Evolutionary conservation across 30 jellyfish, hydroid and myxozoan genomes (phyloP), one percentile per base, ranked within the genome.

Genomic region (Pseudorhiza aurosa): DNA sequence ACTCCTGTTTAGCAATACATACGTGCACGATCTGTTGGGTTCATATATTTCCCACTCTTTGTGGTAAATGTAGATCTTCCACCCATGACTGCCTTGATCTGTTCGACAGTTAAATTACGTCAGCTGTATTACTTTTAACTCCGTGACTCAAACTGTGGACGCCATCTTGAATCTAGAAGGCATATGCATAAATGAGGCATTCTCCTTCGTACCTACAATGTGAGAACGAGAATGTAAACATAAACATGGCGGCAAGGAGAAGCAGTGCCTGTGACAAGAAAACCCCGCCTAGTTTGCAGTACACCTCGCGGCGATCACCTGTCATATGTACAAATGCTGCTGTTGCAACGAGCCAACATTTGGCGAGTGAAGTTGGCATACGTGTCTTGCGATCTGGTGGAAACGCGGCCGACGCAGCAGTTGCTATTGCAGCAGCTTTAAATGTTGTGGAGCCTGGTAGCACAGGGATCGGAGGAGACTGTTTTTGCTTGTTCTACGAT

Each of bases 21-120:
- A 64, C 99, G 94, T 15, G 99, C 99, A 71, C 77, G 99, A 65
- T 94, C 99, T 4, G 99, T 94, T 2, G 99, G 99, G 82, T 94
- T 94, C 99, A 94, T 94, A 32, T 88, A 94, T 85, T 87, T 87
- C 75, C 99, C 99, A 81, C 99, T 94, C 62, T 94, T 94, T 0
- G 99, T 94, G 82, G 99, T 94, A 49, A 58, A 87, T 25, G 99
- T 94, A 7, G 99, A 94, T 76, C 99, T 47, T 11, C 99, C 81
- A 3, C 99, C 99, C 99, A 94, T 94, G 67, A 49, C 72, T 49
- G 35, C 29, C 2, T 39, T 39, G 10, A 5, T 39, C 50, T 39
- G 7, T 7, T 39, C 12, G 12, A 39, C 50, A 12, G 22, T 25
- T n/a, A n/a, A 1, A n/a, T 11, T 49, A 4, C 21, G 63, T 18